Evolutionary conservation across 2,797 vertebrate genomes (phyloP).

Genomic region (Anguilla pacifica): DNA sequence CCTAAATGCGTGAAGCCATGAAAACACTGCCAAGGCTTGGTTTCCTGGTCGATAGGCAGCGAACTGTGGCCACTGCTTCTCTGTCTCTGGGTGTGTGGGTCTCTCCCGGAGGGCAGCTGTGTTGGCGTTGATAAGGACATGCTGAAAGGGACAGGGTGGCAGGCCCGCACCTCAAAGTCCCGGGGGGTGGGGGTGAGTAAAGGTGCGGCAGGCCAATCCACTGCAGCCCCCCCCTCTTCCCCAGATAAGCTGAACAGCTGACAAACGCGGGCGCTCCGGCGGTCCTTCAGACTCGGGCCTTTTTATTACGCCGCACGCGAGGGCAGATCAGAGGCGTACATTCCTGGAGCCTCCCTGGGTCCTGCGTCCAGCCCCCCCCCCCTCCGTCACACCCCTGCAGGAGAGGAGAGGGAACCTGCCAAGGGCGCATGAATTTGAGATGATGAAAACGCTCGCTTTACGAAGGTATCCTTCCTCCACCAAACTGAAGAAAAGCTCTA

Average conservation of each 20-base stretch:
- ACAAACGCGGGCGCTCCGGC: background rate
- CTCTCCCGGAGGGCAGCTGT: no score
- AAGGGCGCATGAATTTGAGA: background rate
- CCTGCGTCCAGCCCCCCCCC: background rate
- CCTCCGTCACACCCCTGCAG: background rate
- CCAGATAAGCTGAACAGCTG: background rate
- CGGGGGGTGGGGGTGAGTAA: background rate
- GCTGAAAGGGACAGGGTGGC: conserved; percentile 2
- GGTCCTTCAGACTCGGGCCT: background rate
- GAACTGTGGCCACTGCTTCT: no score
- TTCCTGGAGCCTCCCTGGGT: background rate
- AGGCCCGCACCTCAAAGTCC: background rate
- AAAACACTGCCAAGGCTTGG: no score
- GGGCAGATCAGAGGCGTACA: background rate
- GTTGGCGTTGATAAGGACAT: background rate
- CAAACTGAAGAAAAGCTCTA: background rate
- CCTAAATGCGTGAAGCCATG: no score
- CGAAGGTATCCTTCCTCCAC: background rate
- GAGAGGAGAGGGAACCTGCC: background rate
- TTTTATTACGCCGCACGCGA: background rate
- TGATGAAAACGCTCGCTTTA: background rate
- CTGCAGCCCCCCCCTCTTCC: no score
- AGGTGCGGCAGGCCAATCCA: background rate
- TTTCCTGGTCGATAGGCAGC: no score
- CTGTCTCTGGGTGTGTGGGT: no score